Evolutionary conservation across 1,140 invertebrate genomes (phyloP).

Genomic region (Nasonia vitripennis): DNA sequence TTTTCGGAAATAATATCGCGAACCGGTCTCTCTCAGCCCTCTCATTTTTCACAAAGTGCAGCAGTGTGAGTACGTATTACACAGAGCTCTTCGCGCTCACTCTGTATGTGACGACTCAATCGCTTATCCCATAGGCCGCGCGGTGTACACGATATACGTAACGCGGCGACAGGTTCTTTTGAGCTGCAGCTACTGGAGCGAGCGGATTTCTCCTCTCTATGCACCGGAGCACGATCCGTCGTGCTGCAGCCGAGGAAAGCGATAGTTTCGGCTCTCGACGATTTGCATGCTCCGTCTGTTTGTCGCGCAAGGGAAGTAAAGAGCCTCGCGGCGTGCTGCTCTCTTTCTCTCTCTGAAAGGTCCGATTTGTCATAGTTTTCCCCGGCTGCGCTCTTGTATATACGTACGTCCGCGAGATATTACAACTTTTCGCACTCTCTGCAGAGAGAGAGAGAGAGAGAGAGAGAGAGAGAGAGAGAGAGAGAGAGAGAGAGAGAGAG

Average conservation of each 20-base stretch:
- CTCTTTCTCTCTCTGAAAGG: not conserved
- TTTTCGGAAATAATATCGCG: not conserved
- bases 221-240: not conserved
- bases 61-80: not conserved
- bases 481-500: not conserved
- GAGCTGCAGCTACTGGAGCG: not conserved
- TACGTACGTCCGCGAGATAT: not conserved
- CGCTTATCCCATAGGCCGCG: constrained; percentile 6
- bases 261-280: constrained; percentile 10
- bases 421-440: not conserved
- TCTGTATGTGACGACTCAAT: constrained; percentile 13
- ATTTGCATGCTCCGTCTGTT: not conserved
- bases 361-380: constrained; percentile 29
- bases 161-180: constrained; percentile 12
- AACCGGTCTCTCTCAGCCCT: not conserved
- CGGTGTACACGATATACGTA: not conserved
- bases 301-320: not conserved
- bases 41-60: constrained; percentile 14
- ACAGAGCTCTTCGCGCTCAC: not conserved
- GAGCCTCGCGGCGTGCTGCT: not conserved
- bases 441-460: not conserved
- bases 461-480: not conserved
- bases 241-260: not conserved
- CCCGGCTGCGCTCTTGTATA: not conserved
- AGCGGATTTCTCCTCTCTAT: not conserved